Conservation (phyloP, 2,888 invertebrate genomes). For the Pterostichus madidus region DNA sequence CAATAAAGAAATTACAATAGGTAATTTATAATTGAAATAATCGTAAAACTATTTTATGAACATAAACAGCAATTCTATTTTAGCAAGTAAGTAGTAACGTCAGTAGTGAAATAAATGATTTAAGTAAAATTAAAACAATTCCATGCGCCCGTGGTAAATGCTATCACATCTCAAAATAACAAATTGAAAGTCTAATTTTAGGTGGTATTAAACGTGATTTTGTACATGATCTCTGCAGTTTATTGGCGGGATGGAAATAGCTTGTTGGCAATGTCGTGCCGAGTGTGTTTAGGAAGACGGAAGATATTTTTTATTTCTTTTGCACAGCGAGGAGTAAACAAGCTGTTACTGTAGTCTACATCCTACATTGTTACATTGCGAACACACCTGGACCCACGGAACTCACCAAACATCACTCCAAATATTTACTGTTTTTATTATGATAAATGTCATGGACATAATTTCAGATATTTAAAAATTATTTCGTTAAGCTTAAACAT, state of each 20-base stretch:
- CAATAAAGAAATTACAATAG: too few relatives aligned
- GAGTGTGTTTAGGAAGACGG: constrained; percentile 33
- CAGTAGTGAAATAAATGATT: neutral
- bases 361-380: neutral
- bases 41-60: too few relatives aligned
- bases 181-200: constrained; percentile 27
- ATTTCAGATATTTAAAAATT: too few relatives aligned
- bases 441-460: too few relatives aligned
- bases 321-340: constrained; percentile 7
- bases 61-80: too few relatives aligned
- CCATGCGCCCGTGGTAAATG: constrained; percentile 4
- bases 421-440: neutral
- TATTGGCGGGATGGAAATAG: constrained; percentile 36
- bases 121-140: constrained; percentile 8
- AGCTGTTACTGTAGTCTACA: neutral
- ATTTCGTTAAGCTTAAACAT: too few relatives aligned
- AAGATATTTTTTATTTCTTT: constrained; percentile 23
- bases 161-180: constrained; percentile 43
- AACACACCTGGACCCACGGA: neutral
- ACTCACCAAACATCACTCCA: neutral
- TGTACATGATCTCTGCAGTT: constrained; percentile 31
- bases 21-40: too few relatives aligned
- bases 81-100: too few relatives aligned
- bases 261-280: constrained; percentile 9
- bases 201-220: constrained; percentile 39